A percentile compares a stretch with the other conserved stretches of the same genome.
Conservation (phyloP, 2,113 vertebrate species). For the Aegithalos caudatus region DNA sequence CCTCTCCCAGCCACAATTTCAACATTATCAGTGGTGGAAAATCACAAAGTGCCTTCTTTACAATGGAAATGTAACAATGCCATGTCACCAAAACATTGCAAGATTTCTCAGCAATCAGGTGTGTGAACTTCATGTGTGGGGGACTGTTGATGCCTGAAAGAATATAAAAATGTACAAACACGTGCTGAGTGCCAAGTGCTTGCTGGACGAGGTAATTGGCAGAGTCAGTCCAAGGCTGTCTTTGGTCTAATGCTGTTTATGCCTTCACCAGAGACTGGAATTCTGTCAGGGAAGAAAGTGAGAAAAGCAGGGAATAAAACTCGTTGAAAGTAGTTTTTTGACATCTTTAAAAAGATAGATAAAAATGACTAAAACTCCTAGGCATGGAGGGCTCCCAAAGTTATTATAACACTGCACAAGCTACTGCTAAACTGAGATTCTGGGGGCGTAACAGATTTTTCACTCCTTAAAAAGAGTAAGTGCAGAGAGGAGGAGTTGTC, state of each 20-base stretch:
- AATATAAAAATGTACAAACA: constrained; percentile 64
- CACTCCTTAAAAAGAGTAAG: constrained; percentile 24
- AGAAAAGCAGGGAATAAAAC: neutral
- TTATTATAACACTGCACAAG: constrained; percentile 11
- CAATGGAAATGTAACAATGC: neutral
- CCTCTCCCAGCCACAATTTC: constrained; percentile 6
- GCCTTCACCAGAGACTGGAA: constrained; percentile 62
- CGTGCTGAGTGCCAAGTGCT: constrained; percentile 34
- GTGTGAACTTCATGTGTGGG: neutral
- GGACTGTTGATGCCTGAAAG: neutral
- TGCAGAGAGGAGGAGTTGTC: neutral
- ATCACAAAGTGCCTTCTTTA: constrained; percentile 35
- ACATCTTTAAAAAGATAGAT: neutral
- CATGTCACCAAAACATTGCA: neutral
- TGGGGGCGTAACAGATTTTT: constrained; percentile 51
- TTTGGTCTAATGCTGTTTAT: constrained; percentile 55
- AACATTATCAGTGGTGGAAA: neutral
- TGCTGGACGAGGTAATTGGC: constrained; percentile 48
- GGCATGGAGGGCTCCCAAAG: neutral
- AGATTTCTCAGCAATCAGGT: neutral
- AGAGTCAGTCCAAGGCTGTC: constrained; percentile 28
- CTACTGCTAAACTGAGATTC: constrained; percentile 41
- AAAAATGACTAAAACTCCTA: constrained; percentile 8
- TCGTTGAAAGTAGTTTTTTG: neutral
- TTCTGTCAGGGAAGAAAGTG: constrained; percentile 49